Evolutionary conservation across 2,888 invertebrate species (phyloP), one percentile per base, ranked within the genome.

Genomic region (Synergus laeviventris): DNA sequence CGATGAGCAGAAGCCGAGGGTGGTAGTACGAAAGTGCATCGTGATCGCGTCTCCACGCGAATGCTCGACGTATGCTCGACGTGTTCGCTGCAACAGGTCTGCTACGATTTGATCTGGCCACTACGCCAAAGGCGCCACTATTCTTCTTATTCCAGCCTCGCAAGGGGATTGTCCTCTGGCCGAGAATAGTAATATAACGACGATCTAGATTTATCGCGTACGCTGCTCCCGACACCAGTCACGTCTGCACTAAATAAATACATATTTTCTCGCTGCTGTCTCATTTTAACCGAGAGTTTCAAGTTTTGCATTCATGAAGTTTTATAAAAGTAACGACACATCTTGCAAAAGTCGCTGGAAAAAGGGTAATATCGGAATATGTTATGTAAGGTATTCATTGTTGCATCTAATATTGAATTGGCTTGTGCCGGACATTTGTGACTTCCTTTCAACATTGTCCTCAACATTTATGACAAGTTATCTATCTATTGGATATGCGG

Each of bases 71-170:
- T 64, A 42, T 64, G 64, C 42, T 24, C 82, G 84, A 84, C 78
- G 76, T 80, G 76, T 79, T 83, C 81, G 81, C 81, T 82, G 86
- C 85, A 86, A 86, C 86, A 86, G 85, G 86, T 86, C 83, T 82
- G 79, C 77, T 82, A 84, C 77, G 84, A 83, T 85, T 85, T 81
- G 74, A 76, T 82, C 82, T 84, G 83, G 83, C 84, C 76, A 79
- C 76, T 79, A 75, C 74, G 82, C 81, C 81, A 83, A 84, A 64
- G 78, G 78, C 77, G 77, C 79, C 45, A 77, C 59, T 31, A 77
- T 49, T 45, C 73, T 36, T 75, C 36, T 62, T 42, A 31, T n/a
- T 18, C 14, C 5, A 24, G 24, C 54, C 49, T 45, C 73, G 18
- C 54, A 73, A 49, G 54, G 73, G 45, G 49, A 54, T 73, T 54